Conservation (phyloP, 2,113 vertebrate species). For the Cairina moschata region DNA sequence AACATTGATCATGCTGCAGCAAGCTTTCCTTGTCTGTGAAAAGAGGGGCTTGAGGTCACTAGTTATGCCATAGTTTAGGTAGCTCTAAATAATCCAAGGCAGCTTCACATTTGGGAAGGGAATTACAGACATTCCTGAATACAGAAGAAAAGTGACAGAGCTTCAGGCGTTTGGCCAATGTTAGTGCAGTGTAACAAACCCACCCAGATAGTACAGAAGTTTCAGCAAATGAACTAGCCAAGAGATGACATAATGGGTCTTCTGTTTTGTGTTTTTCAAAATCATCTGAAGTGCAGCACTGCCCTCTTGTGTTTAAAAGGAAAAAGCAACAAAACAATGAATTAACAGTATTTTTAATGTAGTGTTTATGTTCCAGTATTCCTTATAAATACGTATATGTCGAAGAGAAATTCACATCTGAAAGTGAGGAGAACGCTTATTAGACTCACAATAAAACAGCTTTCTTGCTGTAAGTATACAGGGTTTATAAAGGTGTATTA, state of each 20-base stretch:
- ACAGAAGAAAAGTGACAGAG: not conserved
- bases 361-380: not conserved
- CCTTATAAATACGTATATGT: constrained; percentile 32
- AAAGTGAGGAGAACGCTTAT: constrained; percentile 21
- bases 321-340: not conserved
- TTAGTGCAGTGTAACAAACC: not conserved
- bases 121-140: not conserved
- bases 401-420: constrained; percentile 16
- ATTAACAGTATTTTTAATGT: not conserved
- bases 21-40: not conserved
- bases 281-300: not conserved
- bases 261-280: not conserved
- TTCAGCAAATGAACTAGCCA: not conserved
- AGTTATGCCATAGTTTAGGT: not conserved
- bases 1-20: not conserved
- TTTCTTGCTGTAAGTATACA: constrained; percentile 1
- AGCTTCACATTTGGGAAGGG: not conserved
- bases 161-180: not conserved
- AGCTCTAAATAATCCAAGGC: not conserved
- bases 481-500: not conserved
- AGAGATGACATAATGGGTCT: not conserved
- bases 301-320: constrained; percentile 29
- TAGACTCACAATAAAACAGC: not conserved
- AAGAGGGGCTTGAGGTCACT: not conserved
- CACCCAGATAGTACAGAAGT: not conserved